Evolutionary conservation across 2,888 invertebrate species (phyloP).

Genomic region (Drosophila neonasuta): DNA sequence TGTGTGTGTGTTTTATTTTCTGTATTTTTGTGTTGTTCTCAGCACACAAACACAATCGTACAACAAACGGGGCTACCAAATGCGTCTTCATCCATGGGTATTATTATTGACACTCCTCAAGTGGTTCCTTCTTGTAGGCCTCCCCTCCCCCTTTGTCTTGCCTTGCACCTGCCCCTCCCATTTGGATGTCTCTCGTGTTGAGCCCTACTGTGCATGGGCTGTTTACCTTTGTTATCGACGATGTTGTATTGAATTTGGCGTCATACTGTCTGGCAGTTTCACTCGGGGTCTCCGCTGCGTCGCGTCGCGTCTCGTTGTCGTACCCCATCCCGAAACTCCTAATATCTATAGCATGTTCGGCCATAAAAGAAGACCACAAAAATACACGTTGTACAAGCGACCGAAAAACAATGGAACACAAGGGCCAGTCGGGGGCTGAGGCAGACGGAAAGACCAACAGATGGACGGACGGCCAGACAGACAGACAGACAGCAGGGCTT

Average conservation of each 20-base stretch:
- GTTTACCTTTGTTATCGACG: constrained; percentile 77
- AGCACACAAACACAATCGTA: constrained; percentile 36
- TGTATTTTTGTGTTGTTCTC: constrained; percentile 34
- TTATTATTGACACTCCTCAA: constrained; percentile 64
- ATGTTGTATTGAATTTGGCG: constrained; percentile 76
- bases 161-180: not conserved
- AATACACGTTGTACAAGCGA: constrained; percentile 52
- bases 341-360: constrained; percentile 48
- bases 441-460: constrained; percentile 1
- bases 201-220: constrained; percentile 30
- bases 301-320: not conserved
- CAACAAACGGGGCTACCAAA: constrained; percentile 55
- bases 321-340: constrained; percentile 17
- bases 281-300: constrained; percentile 30
- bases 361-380: constrained; percentile 76
- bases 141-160: not conserved
- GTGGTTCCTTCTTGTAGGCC: constrained; percentile 46
- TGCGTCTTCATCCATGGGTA: constrained; percentile 58
- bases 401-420: constrained; percentile 55
- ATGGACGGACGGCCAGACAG: constrained; percentile 10
- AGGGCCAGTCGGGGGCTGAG: constrained; percentile 34
- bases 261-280: constrained; percentile 79
- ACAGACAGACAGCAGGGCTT: constrained; percentile 24
- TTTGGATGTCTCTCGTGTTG: not conserved
- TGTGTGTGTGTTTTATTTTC: not conserved